Evolutionary conservation across 2,888 invertebrate genomes (phyloP), one percentile per base, ranked within the genome.

Genomic region (Dynastes maya): DNA sequence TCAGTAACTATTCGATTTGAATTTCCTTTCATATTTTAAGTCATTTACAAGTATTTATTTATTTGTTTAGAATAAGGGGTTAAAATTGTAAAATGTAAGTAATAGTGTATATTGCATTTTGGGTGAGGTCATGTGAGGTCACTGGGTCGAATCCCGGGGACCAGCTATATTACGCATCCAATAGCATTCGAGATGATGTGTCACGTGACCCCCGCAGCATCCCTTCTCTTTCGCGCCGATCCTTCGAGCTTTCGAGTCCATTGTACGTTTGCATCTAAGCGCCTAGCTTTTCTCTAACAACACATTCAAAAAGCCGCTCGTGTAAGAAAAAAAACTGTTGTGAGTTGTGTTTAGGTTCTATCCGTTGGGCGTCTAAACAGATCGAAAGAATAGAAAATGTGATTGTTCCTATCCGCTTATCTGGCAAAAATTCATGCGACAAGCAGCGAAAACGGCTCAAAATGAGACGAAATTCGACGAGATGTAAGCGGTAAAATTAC

Each of bases 71-170:
- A 1, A 22, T 45, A 2, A 2, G 2, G 2, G 1, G 45, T 74
- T 63, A 13, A 74, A 55, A 58, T 16, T 40, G 22, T 74, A 61
- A 61, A 45, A 74, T 74, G 63, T 74, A 74, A 74, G 49, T 61
- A 74, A 74, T 61, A 3, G 40, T 74, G 11, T 61, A 74, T 40
- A 74, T 74, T 61, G 61, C 61, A 61, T 77, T 79, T 79, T 77
- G 79, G 87, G 86, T 84, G 88, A 88, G 88, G 88, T 88, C 88
- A 87, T 82, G 81, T 78, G 86, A 86, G 88, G 88, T 89, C 86
- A 89, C 87, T 89, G 86, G 89, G 89, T 89, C 89, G 88, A 86
- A 86, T 88, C 88, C 89, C 88, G 88, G 89, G 88, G 87, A 83
- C 79, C 83, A 85, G 86, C 86, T 85, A 83, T 83, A 81, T 80